Evolutionary conservation across 1,140 invertebrate species (phyloP).

Genomic region (Plectrocnemia conspersa): DNA sequence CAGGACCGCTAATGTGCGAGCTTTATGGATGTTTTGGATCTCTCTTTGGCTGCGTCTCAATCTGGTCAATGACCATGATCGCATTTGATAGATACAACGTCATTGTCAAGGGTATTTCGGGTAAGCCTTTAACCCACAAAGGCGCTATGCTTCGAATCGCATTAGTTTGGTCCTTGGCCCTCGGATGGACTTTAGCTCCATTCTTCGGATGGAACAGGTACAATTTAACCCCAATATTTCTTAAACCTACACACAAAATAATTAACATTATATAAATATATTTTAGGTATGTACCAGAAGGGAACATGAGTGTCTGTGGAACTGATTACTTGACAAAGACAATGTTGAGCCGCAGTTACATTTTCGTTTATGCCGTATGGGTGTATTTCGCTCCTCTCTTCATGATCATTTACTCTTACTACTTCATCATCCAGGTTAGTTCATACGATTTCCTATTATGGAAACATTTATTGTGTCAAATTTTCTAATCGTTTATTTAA

Average conservation of each 20-base stretch:
- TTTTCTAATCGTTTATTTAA: neutral
- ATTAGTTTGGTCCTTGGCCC: constrained; percentile 65
- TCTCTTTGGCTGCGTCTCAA: constrained; percentile 73
- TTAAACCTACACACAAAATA: neutral
- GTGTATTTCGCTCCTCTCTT: constrained; percentile 68
- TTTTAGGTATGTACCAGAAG: constrained; percentile 78
- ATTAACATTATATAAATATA: too few relatives aligned
- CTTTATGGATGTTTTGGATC: constrained; percentile 74
- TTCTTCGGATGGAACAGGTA: constrained; percentile 69
- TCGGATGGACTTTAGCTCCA: constrained; percentile 66
- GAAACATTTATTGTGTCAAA: constrained; percentile 3
- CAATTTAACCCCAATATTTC: too few relatives aligned
- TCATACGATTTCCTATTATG: too few relatives aligned
- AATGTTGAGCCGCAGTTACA: constrained; percentile 62
- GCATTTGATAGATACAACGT: constrained; percentile 80
- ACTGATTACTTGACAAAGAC: constrained; percentile 74
- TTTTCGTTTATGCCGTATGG: constrained; percentile 65
- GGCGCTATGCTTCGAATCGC: constrained; percentile 64
- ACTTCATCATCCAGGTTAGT: constrained; percentile 64
- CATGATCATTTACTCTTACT: constrained; percentile 73
- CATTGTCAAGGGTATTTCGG: constrained; percentile 73
- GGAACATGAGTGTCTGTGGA: constrained; percentile 80
- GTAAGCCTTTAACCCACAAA: constrained; percentile 65
- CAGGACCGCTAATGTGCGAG: constrained; percentile 68
- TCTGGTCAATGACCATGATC: constrained; percentile 80